phyloP scores from a whole-genome alignment of 2,797 vertebrate species.

The Oreochromis grahami region DNA sequence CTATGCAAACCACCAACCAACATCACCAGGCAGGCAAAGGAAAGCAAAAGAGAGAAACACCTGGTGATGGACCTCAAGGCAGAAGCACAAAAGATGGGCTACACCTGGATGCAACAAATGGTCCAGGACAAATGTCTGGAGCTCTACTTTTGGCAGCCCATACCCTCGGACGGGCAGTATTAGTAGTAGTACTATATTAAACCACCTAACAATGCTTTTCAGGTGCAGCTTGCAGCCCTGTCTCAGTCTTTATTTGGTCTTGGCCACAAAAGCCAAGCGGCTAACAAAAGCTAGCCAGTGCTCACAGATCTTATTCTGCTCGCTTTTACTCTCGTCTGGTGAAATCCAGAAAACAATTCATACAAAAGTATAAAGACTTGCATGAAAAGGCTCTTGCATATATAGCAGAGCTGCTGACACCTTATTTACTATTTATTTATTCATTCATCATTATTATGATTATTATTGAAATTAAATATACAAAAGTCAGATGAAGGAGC shows the following conservation, averaged over 20 bases:
- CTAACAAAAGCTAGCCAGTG: rapidly evolving
- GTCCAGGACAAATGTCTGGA: background rate
- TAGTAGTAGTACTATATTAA: background rate
- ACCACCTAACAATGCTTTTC: background rate
- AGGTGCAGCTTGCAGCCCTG: background rate
- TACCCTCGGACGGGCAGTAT: rapidly evolving
- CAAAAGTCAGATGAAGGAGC: background rate
- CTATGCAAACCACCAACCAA: background rate
- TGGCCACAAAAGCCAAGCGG: rapidly evolving
- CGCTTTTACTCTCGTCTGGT: background rate
- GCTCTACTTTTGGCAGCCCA: background rate
- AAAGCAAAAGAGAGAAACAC: rapidly evolving
- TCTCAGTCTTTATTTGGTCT: background rate
- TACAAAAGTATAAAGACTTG: rapidly evolving
- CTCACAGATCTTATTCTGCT: background rate
- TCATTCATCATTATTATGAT: rapidly evolving
- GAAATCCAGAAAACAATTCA: background rate
- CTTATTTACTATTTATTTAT: background rate
- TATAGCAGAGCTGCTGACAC: background rate
- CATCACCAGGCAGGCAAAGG: background rate
- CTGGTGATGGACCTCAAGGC: rapidly evolving
- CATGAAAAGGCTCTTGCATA: rapidly evolving
- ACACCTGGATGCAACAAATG: background rate
- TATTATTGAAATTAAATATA: background rate
- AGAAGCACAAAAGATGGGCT: background rate